Evolutionary conservation across 2,888 invertebrate genomes (phyloP), one percentile per base, ranked within the genome.

Genomic region (Chloroclystis v-ata): DNA sequence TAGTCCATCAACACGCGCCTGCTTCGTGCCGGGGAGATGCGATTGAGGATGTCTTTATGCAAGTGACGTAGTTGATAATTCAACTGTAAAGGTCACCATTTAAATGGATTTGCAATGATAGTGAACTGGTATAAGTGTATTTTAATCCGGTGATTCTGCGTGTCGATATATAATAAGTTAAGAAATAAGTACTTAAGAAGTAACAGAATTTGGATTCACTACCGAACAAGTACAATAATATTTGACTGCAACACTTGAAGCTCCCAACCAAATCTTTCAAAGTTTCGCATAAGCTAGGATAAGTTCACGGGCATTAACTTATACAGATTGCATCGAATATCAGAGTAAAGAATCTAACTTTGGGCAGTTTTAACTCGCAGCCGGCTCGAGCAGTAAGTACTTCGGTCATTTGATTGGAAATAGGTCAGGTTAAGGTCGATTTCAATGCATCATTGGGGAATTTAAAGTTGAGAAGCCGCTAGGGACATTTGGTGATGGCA

Each of bases 1-100:
- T 70, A 63, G 54, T 47, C n/a, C n/a, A n/a, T n/a, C 52, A 54
- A 50, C 67, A 61, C 62, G 60, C 37, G 39, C 40, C 29, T 26
- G 54, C 49, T 59, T 52, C 63, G 63, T 62, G 65, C 56, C 56
- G 42, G 60, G 56, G 60, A 59, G 63, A 25, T 44, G 37, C 49
- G 46, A 54, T 56, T 59, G 56, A 62, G 60, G 62, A 64, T 62
- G 57, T 57, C 49, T 49, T 45, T 37, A 49, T n/a, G 30, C 37
- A 41, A 29, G 39, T 50, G 46, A 50, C 49, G 49, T 49, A 33
- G 45, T 6, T 35, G 28, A 28, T 38, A 45, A 49, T 49, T 32
- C 45, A 37, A 43, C 43, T 16, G 35, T 46, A 39, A 42, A 38
- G 46, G 20, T 10, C 30, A 20, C 20, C 2, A 5, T 20, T 20